phyloP scores from a whole-genome alignment of 2,888 invertebrate species.

The Hartigia nigra region DNA sequence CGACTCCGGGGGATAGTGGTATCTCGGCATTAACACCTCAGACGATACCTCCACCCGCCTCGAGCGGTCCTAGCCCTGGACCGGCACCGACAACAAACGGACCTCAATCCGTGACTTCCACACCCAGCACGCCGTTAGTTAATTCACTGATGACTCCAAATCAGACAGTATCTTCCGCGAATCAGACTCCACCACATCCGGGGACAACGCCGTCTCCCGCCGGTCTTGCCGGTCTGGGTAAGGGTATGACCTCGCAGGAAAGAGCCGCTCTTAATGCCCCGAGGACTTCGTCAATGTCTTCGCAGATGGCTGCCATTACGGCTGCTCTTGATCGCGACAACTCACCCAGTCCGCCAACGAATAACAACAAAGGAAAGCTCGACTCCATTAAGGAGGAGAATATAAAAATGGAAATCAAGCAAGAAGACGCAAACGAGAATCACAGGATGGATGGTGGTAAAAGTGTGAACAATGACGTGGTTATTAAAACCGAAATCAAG shows the following conservation, averaged over 20 bases:
- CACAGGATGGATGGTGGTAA: constrained; percentile 73
- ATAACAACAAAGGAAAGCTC: constrained; percentile 73
- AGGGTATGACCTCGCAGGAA: constrained; percentile 70
- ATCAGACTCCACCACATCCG: constrained; percentile 67
- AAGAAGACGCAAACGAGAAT: constrained; percentile 70
- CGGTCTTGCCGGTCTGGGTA: constrained; percentile 66
- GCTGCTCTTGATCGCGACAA: constrained; percentile 77
- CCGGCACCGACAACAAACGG: constrained; percentile 60
- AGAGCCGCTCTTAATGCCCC: constrained; percentile 68
- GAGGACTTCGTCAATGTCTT: constrained; percentile 71
- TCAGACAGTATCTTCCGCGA: constrained; percentile 73
- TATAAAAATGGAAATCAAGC: constrained; percentile 71
- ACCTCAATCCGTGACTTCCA: constrained; percentile 63
- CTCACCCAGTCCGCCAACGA: constrained; percentile 71
- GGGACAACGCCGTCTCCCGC: constrained; percentile 62
- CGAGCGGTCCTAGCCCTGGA: constrained; percentile 60
- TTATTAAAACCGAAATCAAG: constrained; percentile 70
- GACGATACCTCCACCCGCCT: constrained; percentile 62
- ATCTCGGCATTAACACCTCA: constrained; percentile 69
- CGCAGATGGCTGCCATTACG: constrained; percentile 79
- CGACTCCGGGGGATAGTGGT: constrained; percentile 58
- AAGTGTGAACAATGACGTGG: constrained; percentile 69
- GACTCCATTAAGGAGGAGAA: constrained; percentile 76
- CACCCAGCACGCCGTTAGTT: constrained; percentile 62
- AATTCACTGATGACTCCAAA: constrained; percentile 71